Percentiles rank a stretch among this genome's conserved stretches.
These are phyloP conservation scores for Xestia sexstrigata DNA, from an alignment of 2,888 invertebrate species.

Conservation along the genomic window DNA sequence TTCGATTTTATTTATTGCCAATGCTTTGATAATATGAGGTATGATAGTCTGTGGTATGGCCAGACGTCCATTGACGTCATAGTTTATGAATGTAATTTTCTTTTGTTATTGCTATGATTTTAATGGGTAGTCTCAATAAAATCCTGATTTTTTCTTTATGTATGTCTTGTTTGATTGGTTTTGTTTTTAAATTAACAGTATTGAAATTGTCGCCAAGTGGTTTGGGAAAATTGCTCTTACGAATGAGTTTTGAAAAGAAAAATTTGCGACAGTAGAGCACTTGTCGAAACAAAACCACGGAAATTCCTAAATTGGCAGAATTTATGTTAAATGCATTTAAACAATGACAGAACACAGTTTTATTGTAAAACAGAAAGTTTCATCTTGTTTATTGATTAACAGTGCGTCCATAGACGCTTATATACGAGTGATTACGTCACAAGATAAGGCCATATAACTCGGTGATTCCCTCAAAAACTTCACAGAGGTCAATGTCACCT, in stretches of 20 bases:
- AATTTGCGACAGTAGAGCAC: neutral
- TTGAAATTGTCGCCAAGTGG: neutral
- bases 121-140: neutral
- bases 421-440: neutral
- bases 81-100: conserved; percentile 4
- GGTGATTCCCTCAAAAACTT: conserved; percentile 38
- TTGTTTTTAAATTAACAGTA: neutral
- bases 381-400: conserved; percentile 18
- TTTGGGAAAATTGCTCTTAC: neutral
- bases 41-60: conserved; percentile 6
- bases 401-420: neutral
- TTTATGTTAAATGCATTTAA: neutral
- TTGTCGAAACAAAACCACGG: neutral
- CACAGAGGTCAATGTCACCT: conserved; percentile 25
- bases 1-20: conserved; percentile 47
- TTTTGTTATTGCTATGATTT: conserved; percentile 23
- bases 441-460: conserved; percentile 19
- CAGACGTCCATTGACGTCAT: conserved; percentile 52
- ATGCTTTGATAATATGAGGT: conserved; percentile 6
- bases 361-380: conserved; percentile 15
- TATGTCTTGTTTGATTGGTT: neutral
- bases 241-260: neutral
- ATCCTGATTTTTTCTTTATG: neutral
- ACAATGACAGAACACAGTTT: neutral
- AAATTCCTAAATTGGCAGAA: neutral